Evolutionary conservation across 1,140 invertebrate genomes (phyloP).

Genomic region (Pachypeltis micranthus): DNA sequence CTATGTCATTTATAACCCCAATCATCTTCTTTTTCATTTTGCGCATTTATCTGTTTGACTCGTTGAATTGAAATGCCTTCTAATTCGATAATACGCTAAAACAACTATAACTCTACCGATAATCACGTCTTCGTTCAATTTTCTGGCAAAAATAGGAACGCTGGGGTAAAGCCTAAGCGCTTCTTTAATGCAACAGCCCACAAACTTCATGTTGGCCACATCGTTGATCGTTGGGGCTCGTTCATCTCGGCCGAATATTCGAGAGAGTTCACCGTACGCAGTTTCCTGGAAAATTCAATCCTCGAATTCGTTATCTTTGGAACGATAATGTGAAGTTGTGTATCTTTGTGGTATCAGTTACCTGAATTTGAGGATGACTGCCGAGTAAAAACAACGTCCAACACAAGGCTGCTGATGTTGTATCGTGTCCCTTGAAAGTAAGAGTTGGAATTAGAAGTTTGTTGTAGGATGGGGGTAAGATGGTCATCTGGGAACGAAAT

Average conservation of each 20-base stretch:
- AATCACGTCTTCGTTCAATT: conserved; percentile 44
- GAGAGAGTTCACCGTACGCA: conserved; percentile 42
- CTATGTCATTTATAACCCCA: neutral
- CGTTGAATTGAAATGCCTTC: neutral
- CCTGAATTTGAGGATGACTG: conserved; percentile 28
- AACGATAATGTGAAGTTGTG: too few relatives aligned
- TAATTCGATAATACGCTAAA: conserved; percentile 2
- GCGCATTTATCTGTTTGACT: neutral
- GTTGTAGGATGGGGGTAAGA: too few relatives aligned
- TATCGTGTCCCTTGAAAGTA: conserved; percentile 53
- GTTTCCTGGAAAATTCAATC: neutral
- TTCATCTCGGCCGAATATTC: conserved; percentile 44
- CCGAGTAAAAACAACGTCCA: conserved; percentile 27
- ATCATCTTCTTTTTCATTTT: neutral
- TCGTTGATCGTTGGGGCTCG: conserved; percentile 46
- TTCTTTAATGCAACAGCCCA: conserved; percentile 61
- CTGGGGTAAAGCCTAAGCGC: conserved; percentile 54
- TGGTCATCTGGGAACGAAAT: too few relatives aligned
- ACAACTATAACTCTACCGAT: conserved; percentile 40
- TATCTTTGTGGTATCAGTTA: too few relatives aligned
- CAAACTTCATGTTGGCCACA: conserved; percentile 51
- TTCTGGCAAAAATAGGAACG: conserved; percentile 54
- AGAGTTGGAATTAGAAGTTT: too few relatives aligned
- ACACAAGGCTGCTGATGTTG: conserved; percentile 28
- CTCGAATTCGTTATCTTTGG: conserved; percentile 16